Evolutionary conservation across 2,113 vertebrate genomes (phyloP).

Genomic region (Aphyosemion australe): DNA sequence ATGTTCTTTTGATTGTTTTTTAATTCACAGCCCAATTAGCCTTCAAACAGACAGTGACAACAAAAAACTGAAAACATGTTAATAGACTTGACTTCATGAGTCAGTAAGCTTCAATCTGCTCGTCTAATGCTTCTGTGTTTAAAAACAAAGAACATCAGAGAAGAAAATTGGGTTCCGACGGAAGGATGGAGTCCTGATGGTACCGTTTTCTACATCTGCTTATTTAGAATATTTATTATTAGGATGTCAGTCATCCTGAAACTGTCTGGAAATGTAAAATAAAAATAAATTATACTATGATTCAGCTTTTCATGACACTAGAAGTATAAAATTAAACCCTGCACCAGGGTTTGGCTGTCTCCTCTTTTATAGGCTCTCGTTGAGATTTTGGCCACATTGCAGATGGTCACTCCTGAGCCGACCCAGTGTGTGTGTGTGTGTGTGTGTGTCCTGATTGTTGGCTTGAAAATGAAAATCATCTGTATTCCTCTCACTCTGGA

Average conservation of each 20-base stretch:
- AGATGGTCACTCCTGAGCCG: slow-evolving; percentile 58
- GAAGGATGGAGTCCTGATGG: slow-evolving; percentile 19
- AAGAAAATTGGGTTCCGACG: slow-evolving; percentile 29
- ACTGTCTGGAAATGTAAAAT: not conserved
- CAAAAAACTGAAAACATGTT: not conserved
- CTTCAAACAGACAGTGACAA: not conserved
- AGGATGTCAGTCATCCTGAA: not conserved
- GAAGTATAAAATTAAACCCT: no score
- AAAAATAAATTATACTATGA: not conserved
- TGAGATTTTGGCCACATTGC: slow-evolving; percentile 56
- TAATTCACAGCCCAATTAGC: not conserved
- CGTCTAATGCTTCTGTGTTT: not conserved
- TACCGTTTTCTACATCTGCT: slow-evolving; percentile 19
- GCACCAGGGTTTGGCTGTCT: not conserved
- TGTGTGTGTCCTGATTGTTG: slow-evolving; percentile 14
- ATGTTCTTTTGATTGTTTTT: no score
- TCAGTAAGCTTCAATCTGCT: not conserved
- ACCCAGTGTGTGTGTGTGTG: slow-evolving; percentile 36
- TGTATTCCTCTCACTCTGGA: slow-evolving; percentile 70
- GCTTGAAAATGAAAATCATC: slow-evolving; percentile 62
- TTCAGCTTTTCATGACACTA: not conserved
- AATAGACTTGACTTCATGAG: slow-evolving; percentile 1
- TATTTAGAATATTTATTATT: slow-evolving; percentile 18
- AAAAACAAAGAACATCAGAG: slow-evolving; percentile 2
- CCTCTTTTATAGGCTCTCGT: slow-evolving; percentile 23